phyloP scores from a whole-genome alignment of 2,888 invertebrate genomes.

The Pomacea canaliculata region DNA sequence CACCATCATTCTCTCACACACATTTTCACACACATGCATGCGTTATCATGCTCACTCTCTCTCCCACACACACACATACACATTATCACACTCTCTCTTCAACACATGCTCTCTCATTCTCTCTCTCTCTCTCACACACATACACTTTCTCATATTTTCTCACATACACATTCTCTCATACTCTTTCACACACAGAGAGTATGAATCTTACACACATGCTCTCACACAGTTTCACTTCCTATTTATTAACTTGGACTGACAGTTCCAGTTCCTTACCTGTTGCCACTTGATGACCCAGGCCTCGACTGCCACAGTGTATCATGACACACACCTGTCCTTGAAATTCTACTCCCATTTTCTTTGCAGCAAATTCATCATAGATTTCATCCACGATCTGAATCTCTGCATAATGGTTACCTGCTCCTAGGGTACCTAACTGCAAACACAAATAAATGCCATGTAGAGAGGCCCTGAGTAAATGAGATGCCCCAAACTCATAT shows the following conservation, averaged over 20 bases:
- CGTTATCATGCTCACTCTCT: too few species aligned
- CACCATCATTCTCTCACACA: too few species aligned
- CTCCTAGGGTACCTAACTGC: conserved; percentile 90
- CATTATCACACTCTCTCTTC: too few species aligned
- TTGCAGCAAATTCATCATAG: conserved; percentile 94
- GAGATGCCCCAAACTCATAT: too few species aligned
- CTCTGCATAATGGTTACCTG: conserved; percentile 99
- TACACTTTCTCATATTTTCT: too few species aligned
- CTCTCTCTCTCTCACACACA: too few species aligned
- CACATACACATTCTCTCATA: too few species aligned
- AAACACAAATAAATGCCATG: neutral
- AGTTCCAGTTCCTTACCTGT: conserved; percentile 59
- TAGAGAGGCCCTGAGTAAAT: neutral
- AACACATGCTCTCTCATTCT: too few species aligned
- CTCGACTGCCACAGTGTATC: conserved; percentile 99
- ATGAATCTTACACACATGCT: too few species aligned
- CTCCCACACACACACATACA: too few species aligned
- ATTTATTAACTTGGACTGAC: neutral
- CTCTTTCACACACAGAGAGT: too few species aligned
- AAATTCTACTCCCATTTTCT: conserved; percentile 98
- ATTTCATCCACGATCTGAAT: conserved; percentile 99
- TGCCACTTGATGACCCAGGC: conserved; percentile 95
- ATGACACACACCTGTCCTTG: conserved; percentile 92
- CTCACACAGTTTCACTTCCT: neutral
- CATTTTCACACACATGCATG: too few species aligned